phyloP scores from a whole-genome alignment of 1,140 invertebrate species.

The Drosophila ironensis region DNA sequence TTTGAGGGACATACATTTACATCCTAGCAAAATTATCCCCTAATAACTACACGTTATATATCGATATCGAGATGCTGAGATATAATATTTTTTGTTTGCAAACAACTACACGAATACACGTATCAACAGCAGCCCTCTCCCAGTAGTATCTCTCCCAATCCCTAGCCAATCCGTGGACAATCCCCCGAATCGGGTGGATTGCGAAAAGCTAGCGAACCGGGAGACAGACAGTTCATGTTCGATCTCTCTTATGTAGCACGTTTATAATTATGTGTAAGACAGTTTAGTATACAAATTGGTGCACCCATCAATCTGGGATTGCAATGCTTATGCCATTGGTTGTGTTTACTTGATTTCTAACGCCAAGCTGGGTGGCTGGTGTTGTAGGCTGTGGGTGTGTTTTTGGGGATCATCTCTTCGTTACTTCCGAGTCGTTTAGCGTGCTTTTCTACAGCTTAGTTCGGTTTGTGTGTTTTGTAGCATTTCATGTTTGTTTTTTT shows the following conservation, averaged over 20 bases:
- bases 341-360: slow-evolving; percentile 20
- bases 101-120: slow-evolving; percentile 78
- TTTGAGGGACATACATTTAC: slow-evolving; percentile 78
- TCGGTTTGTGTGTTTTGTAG: slow-evolving; percentile 47
- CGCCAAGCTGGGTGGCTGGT: slow-evolving; percentile 23
- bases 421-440: slow-evolving; percentile 44
- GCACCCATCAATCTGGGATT: slow-evolving; percentile 38
- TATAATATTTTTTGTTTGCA: slow-evolving; percentile 67
- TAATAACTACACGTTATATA: slow-evolving; percentile 79
- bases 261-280: slow-evolving; percentile 51
- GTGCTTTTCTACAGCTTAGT: slow-evolving; percentile 65
- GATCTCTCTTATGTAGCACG: slow-evolving; percentile 50
- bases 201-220: slow-evolving; percentile 8
- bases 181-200: not conserved
- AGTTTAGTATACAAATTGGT: slow-evolving; percentile 67
- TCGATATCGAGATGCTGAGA: slow-evolving; percentile 78
- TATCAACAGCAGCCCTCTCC: slow-evolving; percentile 61
- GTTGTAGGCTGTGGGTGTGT: slow-evolving; percentile 1
- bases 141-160: slow-evolving; percentile 10
- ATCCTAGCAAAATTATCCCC: slow-evolving; percentile 77
- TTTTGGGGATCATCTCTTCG: no score
- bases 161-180: not conserved
- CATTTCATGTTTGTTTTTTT: slow-evolving; percentile 27
- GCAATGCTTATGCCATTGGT: slow-evolving; percentile 19
- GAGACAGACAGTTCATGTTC: slow-evolving; percentile 18